These are phyloP conservation scores for Bedellia somnulentella DNA, from an alignment of 2,888 invertebrate genomes.

Conservation along the genomic window DNA sequence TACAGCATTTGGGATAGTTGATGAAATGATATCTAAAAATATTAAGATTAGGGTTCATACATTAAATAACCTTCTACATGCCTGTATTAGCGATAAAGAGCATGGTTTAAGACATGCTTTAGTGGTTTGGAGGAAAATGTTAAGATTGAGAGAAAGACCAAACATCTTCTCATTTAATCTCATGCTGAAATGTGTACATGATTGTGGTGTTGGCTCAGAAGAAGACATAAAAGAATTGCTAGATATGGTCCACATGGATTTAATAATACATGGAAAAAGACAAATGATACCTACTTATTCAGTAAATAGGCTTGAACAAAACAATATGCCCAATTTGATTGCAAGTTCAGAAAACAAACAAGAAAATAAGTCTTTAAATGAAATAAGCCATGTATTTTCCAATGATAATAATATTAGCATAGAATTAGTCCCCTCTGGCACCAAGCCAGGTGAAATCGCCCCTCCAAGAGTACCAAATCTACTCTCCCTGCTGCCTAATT, in stretches of 20 bases:
- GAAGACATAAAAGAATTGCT: constrained; percentile 59
- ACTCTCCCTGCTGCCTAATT: constrained; percentile 58
- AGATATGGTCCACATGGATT: constrained; percentile 22
- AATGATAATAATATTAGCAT: neutral
- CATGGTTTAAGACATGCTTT: constrained; percentile 82
- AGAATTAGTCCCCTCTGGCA: constrained; percentile 3
- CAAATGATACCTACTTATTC: neutral
- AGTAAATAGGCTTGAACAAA: neutral
- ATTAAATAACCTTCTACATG: constrained; percentile 79
- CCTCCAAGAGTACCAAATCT: constrained; percentile 64
- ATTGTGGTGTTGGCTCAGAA: constrained; percentile 76
- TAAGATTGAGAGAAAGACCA: constrained; percentile 65
- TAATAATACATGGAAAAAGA: constrained; percentile 7
- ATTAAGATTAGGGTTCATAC: constrained; percentile 67
- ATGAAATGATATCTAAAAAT: constrained; percentile 75
- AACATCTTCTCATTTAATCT: constrained; percentile 78
- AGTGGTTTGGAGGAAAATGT: constrained; percentile 85
- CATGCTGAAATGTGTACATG: constrained; percentile 75
- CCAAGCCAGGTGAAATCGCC: constrained; percentile 10
- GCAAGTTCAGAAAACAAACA: neutral
- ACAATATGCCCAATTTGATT: neutral
- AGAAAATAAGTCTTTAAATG: constrained; percentile 9
- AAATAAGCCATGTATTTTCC: constrained; percentile 18
- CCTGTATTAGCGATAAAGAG: constrained; percentile 77
- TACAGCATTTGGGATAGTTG: constrained; percentile 78